A percentile compares a stretch with the other conserved stretches of the same genome.
Evolutionary conservation across 2,113 vertebrate species (phyloP).

Genomic region (Heloderma charlesbogerti): DNA sequence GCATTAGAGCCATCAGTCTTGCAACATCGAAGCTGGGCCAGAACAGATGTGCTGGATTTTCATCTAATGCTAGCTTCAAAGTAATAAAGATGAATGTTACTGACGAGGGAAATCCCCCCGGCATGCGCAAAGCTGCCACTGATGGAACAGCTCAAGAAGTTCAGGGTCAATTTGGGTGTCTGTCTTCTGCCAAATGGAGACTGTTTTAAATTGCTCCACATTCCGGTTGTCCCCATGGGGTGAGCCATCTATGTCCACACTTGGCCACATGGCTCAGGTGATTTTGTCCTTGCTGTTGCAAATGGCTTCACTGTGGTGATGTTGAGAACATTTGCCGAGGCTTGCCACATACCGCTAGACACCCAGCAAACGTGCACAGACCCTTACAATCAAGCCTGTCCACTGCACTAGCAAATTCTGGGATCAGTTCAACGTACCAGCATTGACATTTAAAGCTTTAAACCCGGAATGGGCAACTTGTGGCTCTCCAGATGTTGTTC

Average conservation of each 20-base stretch:
- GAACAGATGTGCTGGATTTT: constrained; percentile 63
- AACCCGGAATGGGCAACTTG: not conserved
- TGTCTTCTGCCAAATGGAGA: not conserved
- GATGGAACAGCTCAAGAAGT: not conserved
- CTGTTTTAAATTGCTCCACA: not conserved
- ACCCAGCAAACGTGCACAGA: not conserved
- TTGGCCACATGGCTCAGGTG: not conserved
- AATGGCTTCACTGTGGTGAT: not conserved
- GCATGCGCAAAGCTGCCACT: not conserved
- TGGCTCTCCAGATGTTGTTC: not conserved
- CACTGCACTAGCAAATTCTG: not conserved
- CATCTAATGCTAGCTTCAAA: constrained; percentile 60
- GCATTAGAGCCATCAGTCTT: constrained; percentile 60
- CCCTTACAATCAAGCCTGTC: not conserved
- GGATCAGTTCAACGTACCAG: not conserved
- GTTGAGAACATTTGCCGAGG: not conserved
- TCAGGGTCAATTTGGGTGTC: not conserved
- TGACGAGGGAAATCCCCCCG: constrained; percentile 39
- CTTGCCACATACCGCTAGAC: not conserved
- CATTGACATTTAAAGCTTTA: not conserved
- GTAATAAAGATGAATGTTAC: constrained; percentile 63
- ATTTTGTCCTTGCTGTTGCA: not conserved
- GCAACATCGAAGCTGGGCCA: constrained; percentile 49
- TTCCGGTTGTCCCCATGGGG: not conserved
- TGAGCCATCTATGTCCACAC: too few species aligned